Evolutionary conservation across 2,797 vertebrate species (phyloP).

Genomic region (Sebastes miniatus): DNA sequence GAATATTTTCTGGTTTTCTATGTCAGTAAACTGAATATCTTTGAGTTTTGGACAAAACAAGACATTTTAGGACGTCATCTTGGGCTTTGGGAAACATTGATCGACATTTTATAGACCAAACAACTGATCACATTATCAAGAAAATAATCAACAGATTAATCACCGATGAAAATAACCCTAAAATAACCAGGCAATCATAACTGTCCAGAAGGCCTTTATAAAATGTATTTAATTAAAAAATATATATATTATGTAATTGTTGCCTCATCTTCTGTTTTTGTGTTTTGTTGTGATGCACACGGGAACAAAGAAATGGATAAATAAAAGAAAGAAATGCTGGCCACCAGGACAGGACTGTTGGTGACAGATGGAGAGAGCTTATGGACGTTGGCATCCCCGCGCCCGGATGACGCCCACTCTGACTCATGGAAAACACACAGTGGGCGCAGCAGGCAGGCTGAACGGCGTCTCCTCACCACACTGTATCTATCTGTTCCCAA

Average conservation of each 20-base stretch:
- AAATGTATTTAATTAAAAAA: background rate
- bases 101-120: too few species aligned
- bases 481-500: constrained; percentile 13
- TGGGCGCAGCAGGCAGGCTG: constrained; percentile 27
- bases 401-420: constrained; percentile 46
- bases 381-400: constrained; percentile 51
- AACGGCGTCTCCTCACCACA: background rate
- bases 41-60: too few species aligned
- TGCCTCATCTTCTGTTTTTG: background rate
- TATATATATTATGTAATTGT: background rate
- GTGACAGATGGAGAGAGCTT: constrained; percentile 70
- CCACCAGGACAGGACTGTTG: constrained; percentile 27
- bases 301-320: constrained; percentile 18
- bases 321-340: constrained; percentile 5
- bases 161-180: too few species aligned
- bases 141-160: too few species aligned
- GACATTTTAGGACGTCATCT: too few species aligned
- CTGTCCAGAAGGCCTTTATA: background rate
- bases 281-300: background rate
- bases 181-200: background rate
- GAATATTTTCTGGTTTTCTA: too few species aligned
- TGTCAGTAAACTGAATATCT: too few species aligned
- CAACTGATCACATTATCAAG: too few species aligned
- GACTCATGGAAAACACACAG: constrained; percentile 65
- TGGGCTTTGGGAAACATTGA: too few species aligned